Conservation (phyloP, 1,140 invertebrate species). For the Orius laevigatus region DNA sequence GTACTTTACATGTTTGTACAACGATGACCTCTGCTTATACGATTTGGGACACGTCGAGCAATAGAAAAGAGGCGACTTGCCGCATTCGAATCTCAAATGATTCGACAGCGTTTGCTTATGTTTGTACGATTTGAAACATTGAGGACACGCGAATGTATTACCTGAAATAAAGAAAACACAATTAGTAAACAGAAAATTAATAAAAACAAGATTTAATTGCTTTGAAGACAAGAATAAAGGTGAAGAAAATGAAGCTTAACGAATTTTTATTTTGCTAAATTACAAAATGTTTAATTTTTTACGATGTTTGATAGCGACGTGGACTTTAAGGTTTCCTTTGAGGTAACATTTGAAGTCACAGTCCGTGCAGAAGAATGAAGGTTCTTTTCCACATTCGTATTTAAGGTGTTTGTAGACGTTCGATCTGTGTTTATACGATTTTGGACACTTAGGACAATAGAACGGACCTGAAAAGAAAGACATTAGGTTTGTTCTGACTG, state of each 20-base stretch:
- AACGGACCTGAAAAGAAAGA: background rate
- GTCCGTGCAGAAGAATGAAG: slow-evolving; percentile 41
- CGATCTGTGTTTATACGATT: slow-evolving; percentile 7
- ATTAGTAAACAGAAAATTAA: slow-evolving; percentile 13
- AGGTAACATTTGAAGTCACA: slow-evolving; percentile 26
- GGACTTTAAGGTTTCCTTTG: slow-evolving; percentile 5
- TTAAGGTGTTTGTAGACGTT: slow-evolving; percentile 11
- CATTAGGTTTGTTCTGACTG: no score
- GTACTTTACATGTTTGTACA: slow-evolving; percentile 10
- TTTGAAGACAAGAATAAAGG: no score
- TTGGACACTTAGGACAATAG: slow-evolving; percentile 11
- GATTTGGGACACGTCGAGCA: slow-evolving; percentile 22
- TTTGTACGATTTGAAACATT: slow-evolving; percentile 49
- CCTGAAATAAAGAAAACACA: background rate
- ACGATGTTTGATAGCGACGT: background rate
- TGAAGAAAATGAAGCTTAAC: no score
- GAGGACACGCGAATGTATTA: slow-evolving; percentile 10
- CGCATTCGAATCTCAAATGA: slow-evolving; percentile 35
- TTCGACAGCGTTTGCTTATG: slow-evolving; percentile 31
- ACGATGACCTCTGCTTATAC: slow-evolving; percentile 10
- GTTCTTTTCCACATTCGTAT: slow-evolving; percentile 27
- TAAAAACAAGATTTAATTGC: slow-evolving; percentile 32
- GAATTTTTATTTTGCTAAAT: slow-evolving; percentile 31
- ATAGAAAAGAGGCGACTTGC: slow-evolving; percentile 37
- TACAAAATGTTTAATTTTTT: slow-evolving; percentile 19